phyloP scores from a whole-genome alignment of 1,140 invertebrate species.

The Cydia splendana region DNA sequence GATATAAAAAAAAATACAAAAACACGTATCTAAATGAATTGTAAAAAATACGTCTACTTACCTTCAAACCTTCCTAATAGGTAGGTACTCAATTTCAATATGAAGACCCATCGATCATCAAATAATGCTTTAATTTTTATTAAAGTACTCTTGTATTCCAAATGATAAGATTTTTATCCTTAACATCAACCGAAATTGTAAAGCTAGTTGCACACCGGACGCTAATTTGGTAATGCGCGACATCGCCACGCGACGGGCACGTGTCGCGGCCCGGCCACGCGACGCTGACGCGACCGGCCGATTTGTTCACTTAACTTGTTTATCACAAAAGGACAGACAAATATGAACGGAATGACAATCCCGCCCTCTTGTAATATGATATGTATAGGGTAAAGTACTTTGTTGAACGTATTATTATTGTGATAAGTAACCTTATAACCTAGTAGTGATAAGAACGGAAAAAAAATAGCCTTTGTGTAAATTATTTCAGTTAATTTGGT shows the following conservation, averaged over 20 bases:
- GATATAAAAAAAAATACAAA: too few species aligned
- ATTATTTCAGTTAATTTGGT: background rate
- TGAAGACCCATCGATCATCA: too few species aligned
- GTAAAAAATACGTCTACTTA: too few species aligned
- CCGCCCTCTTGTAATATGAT: conserved; percentile 44
- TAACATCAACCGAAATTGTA: conserved; percentile 47
- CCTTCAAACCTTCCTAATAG: too few species aligned
- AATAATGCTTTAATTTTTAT: too few species aligned
- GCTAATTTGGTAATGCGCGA: conserved; percentile 75
- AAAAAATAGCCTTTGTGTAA: background rate
- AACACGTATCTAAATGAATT: too few species aligned
- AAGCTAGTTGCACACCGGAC: conserved; percentile 66
- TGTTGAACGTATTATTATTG: conserved; percentile 26
- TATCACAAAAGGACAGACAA: conserved; percentile 49
- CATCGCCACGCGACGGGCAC: conserved; percentile 58
- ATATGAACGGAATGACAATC: conserved; percentile 47
- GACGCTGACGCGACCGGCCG: conserved; percentile 54
- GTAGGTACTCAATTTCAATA: too few species aligned
- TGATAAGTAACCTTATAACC: background rate
- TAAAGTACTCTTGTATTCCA: too few species aligned
- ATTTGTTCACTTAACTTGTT: conserved; percentile 74
- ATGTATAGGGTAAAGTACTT: conserved; percentile 28
- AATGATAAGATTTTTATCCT: background rate
- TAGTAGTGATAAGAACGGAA: background rate
- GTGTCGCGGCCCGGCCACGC: conserved; percentile 51